Conservation (phyloP, 2,113 vertebrate species). For the Nesospiza acunhae region DNA sequence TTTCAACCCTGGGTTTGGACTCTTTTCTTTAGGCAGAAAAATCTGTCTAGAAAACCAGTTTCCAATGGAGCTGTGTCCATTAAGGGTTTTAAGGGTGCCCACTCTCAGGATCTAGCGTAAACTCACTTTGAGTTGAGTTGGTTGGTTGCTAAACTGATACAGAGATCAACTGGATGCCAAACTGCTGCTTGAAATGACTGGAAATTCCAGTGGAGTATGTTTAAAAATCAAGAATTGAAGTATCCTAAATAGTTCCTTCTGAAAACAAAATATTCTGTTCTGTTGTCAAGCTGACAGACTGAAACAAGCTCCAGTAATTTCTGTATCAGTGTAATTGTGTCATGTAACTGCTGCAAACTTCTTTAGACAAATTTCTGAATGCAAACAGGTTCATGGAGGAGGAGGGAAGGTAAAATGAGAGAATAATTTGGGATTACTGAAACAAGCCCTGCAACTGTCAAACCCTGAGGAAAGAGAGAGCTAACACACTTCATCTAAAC, state of each 20-base stretch:
- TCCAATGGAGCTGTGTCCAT: background rate
- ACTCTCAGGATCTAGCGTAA: background rate
- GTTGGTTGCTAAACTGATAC: background rate
- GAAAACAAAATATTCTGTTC: background rate
- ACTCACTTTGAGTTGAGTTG: background rate
- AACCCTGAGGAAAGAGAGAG: slow-evolving; percentile 62
- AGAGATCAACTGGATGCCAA: background rate
- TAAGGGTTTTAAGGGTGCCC: background rate
- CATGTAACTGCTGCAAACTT: background rate
- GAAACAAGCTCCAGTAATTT: background rate
- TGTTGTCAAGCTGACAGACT: background rate
- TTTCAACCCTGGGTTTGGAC: background rate
- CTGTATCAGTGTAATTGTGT: background rate
- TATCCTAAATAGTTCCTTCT: background rate
- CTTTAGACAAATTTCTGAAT: slow-evolving; percentile 19
- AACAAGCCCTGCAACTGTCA: slow-evolving; percentile 36
- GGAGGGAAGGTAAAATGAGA: slow-evolving; percentile 37
- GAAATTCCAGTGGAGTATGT: background rate
- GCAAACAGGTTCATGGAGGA: slow-evolving; percentile 19
- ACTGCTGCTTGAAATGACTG: background rate
- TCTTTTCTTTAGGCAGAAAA: background rate
- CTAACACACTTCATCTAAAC: slow-evolving; percentile 38
- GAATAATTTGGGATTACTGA: slow-evolving; percentile 66
- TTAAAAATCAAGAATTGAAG: background rate
- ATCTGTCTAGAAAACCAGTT: background rate